These are phyloP conservation scores for Zelostemma sp. DNA, from an alignment of 1,140 invertebrate species.

Conservation along the genomic window DNA sequence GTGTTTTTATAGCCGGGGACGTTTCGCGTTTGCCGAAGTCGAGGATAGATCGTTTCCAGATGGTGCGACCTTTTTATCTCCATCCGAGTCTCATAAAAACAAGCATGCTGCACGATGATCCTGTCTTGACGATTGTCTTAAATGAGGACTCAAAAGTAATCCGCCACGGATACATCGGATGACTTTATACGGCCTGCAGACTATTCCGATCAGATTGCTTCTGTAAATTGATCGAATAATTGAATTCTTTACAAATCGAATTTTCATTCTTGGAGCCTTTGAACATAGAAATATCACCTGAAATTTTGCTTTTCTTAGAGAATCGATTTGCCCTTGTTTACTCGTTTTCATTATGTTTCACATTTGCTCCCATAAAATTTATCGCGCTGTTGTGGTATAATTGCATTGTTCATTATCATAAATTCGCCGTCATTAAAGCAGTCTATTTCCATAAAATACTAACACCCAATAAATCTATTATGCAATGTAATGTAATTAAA, in stretches of 20 bases:
- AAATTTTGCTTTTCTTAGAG: not conserved
- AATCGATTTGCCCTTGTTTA: not conserved
- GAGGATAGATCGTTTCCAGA: slow-evolving; percentile 19
- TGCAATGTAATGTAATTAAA: not conserved
- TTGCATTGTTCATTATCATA: not conserved
- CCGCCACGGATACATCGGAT: not conserved
- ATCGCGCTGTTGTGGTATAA: not conserved
- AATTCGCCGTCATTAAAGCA: not conserved
- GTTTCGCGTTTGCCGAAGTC: slow-evolving; percentile 17
- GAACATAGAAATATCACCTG: not conserved
- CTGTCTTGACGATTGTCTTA: slow-evolving; percentile 8
- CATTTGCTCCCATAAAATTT: not conserved
- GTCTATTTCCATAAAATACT: not conserved
- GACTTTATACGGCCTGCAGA: not conserved
- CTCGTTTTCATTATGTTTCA: not conserved
- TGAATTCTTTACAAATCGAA: slow-evolving; percentile 3
- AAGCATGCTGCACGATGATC: slow-evolving; percentile 4
- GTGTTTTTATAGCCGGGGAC: slow-evolving; percentile 16
- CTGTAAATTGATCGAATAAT: slow-evolving; percentile 5
- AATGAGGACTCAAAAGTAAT: slow-evolving; percentile 10
- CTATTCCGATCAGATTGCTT: not conserved
- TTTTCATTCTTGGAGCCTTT: not conserved
- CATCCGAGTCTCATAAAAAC: slow-evolving; percentile 12
- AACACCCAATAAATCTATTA: slow-evolving; percentile 3
- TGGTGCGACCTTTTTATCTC: slow-evolving; percentile 16